Evolutionary conservation across 2,888 invertebrate species (phyloP).

Genomic region (Amblyjoppa fuscipennis): DNA sequence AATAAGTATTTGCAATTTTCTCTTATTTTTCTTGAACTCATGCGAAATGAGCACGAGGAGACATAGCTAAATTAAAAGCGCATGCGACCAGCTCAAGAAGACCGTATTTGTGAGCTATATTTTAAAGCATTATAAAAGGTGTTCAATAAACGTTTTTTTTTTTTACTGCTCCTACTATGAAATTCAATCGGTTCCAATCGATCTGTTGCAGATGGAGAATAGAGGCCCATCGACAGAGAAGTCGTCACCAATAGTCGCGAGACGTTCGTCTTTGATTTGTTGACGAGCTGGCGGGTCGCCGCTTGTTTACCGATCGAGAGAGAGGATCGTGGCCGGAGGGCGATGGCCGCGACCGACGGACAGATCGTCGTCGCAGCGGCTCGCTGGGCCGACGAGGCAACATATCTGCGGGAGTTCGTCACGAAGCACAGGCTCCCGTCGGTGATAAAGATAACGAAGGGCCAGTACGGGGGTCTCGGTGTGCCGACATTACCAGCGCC

Average conservation of each 20-base stretch:
- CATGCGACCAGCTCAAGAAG: too few species aligned
- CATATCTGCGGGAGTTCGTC: conserved; percentile 91
- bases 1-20: too few species aligned
- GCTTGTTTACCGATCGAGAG: conserved; percentile 52
- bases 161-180: too few species aligned
- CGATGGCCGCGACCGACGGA: conserved; percentile 96
- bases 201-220: conserved; percentile 81
- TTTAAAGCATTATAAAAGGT: too few species aligned
- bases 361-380: conserved; percentile 95
- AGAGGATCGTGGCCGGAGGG: conserved; percentile 64
- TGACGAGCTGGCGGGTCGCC: conserved; percentile 68
- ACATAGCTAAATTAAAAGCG: too few species aligned
- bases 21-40: too few species aligned
- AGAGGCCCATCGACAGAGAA: conserved; percentile 72
- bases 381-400: conserved; percentile 90
- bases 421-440: conserved; percentile 92
- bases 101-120: too few species aligned
- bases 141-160: too few species aligned
- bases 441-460: conserved; percentile 96
- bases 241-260: conserved; percentile 58
- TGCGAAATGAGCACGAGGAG: too few species aligned
- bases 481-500: conserved; percentile 95
- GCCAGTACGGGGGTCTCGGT: conserved; percentile 96
- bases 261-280: conserved; percentile 29
- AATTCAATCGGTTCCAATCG: conserved; percentile 7